Percentiles rank a stretch among this genome's conserved stretches.
Evolutionary conservation across 2,888 invertebrate genomes (phyloP).

Genomic region (Philonicus albiceps): DNA sequence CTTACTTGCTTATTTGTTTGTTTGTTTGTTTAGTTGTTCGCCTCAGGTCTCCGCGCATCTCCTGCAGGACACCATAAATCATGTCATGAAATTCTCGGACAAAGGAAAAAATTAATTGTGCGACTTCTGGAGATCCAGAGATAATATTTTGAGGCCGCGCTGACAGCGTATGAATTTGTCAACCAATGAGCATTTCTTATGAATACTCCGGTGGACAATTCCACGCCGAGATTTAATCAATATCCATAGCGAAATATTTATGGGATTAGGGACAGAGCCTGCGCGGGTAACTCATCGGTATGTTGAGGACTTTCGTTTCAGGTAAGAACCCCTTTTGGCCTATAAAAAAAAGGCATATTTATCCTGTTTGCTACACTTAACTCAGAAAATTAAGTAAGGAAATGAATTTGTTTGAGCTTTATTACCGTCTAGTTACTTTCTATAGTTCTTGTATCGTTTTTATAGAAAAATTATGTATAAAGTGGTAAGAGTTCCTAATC

Average conservation of each 20-base stretch:
- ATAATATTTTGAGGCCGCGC: constrained; percentile 48
- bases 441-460: no score
- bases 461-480: no score
- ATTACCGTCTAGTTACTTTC: no score
- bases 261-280: not conserved
- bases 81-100: constrained; percentile 41
- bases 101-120: constrained; percentile 48
- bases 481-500: no score
- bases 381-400: not conserved
- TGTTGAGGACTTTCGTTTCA: not conserved
- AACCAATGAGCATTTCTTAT: constrained; percentile 44
- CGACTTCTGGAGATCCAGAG: constrained; percentile 45
- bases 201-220: constrained; percentile 8
- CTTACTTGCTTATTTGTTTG: not conserved
- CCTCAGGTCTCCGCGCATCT: not conserved
- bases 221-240: not conserved
- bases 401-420: no score
- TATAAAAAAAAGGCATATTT: not conserved
- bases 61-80: constrained; percentile 46
- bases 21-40: not conserved
- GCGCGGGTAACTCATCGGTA: not conserved
- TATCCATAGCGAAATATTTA: not conserved
- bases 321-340: not conserved
- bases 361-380: not conserved
- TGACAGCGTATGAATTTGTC: constrained; percentile 50